phyloP scores from a whole-genome alignment of 2,113 vertebrate genomes.

The Lonchura striata region DNA sequence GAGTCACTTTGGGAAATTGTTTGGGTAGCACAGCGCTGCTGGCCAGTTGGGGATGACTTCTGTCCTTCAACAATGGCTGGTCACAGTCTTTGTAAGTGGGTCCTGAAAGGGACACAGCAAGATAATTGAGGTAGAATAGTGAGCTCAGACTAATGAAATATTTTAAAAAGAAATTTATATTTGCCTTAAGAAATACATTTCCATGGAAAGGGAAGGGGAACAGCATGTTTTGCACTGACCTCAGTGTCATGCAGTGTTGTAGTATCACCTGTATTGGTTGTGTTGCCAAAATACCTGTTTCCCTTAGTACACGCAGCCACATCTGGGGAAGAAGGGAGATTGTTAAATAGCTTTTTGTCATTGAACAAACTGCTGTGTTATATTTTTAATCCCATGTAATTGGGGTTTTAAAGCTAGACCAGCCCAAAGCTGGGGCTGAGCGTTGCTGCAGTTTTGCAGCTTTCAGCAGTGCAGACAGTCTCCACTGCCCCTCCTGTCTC shows the following conservation, averaged over 20 bases:
- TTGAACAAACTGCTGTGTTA: neutral
- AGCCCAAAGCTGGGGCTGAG: neutral
- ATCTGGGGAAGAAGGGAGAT: neutral
- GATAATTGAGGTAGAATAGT: neutral
- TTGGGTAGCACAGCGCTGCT: neutral
- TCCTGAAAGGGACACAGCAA: neutral
- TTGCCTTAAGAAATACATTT: neutral
- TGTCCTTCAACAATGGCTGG: neutral
- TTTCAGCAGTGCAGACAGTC: neutral
- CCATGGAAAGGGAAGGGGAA: neutral
- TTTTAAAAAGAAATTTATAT: neutral
- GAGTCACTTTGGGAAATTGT: neutral
- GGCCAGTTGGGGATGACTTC: neutral
- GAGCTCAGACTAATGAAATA: neutral
- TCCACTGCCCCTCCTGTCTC: neutral
- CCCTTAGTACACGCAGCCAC: neutral
- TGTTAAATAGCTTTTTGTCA: neutral
- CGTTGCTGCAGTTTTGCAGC: accelerated
- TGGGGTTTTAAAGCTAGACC: neutral
- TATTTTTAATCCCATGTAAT: neutral
- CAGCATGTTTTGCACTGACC: neutral
- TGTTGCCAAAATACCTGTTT: neutral
- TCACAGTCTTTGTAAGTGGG: neutral
- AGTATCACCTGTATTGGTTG: accelerated
- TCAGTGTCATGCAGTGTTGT: accelerated